Evolutionary conservation across 2,797 vertebrate genomes (phyloP), one percentile per base, ranked within the genome.

Genomic region (Hyperoplus immaculatus): DNA sequence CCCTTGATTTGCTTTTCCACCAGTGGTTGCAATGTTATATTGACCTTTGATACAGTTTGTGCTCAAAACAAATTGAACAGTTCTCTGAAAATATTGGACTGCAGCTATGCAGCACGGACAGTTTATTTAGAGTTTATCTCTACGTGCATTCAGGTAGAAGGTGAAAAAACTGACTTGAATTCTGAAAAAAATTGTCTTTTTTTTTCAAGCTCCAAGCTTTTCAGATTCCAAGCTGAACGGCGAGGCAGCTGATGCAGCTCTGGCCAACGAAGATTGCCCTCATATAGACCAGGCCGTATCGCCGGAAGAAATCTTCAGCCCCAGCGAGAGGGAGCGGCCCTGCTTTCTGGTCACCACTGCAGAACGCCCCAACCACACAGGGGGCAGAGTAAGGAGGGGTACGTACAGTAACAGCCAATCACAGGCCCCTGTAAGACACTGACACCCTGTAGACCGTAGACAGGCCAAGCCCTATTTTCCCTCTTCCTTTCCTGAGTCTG

Each of bases 221-320:
- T 55, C 39, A 99, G 98, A 99, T 96, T 97, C 98, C 94, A 99
- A 99, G 96, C 95, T 99, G 93, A 99, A 99, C 76, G 98, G 98
- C 72, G 98, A 99, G 93, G 96, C 98, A 87, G 97, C 98, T 90
- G 98, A 99, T 77, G 98, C 98, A 81, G 98, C 98, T 86, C 95
- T 99, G 95, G 98, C 98, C 93, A 99, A 99, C 65, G 98, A 99
- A 96, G 98, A 99, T 92, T 99, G 98, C 93, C 98, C 98, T 93
- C 98, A 99, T 92, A 99, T 99, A 95, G 98, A 99, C 97, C 98
- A 99, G 97, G 97, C 98, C 90, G 95, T 98, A 93, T 98, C 97
- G 82, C 98, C 98, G 16, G 98, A 99, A 95, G 98, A 99, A 94
- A 97, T 96, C 95, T 99, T 99, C 96, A 99, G 97, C 88, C 97